Percentiles rank a stretch among this genome's conserved stretches.
Conservation (phyloP, 1,140 invertebrate species). For the Platorchestia sp. region DNA sequence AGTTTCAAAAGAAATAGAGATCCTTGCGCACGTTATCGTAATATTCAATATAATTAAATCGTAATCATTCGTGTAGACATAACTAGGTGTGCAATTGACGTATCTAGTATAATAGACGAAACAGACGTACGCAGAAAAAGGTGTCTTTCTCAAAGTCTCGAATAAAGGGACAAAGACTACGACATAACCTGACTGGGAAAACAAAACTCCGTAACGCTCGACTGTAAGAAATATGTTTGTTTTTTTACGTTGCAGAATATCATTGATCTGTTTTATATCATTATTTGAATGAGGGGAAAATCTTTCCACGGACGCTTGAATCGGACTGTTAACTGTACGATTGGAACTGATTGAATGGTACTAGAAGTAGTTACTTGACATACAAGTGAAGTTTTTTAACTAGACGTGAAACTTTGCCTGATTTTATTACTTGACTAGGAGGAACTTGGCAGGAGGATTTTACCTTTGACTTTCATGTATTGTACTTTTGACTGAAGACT, state of each 20-base stretch:
- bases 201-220: not conserved
- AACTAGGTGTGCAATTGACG: not conserved
- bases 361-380: no score
- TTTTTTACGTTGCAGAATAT: not conserved
- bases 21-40: not conserved
- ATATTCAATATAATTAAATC: not conserved
- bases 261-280: not conserved
- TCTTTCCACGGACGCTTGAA: not conserved
- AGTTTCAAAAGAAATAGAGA: no score
- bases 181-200: not conserved
- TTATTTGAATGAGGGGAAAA: not conserved
- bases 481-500: no score
- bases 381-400: no score
- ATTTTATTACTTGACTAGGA: not conserved
- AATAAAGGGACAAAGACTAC: not conserved
- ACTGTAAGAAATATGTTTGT: not conserved
- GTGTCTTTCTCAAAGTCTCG: not conserved
- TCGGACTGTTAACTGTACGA: no score
- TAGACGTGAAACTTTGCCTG: no score
- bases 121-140: not conserved
- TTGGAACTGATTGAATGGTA: no score
- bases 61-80: not conserved
- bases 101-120: not conserved
- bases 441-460: no score
- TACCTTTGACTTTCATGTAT: no score